Conservation (phyloP, 2,113 vertebrate genomes). For the Sula dactylatra region DNA sequence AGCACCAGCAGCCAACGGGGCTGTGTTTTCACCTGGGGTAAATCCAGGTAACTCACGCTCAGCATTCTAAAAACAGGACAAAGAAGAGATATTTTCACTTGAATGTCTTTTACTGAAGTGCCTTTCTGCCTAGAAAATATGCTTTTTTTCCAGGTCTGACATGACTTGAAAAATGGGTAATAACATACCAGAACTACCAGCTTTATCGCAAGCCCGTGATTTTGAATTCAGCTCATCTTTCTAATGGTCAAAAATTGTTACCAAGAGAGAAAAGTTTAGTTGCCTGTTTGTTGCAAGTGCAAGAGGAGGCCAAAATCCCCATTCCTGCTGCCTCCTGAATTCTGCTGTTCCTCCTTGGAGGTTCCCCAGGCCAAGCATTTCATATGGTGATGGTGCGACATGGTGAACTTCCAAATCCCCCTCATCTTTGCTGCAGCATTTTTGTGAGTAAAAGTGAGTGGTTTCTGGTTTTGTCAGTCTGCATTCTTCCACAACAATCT, state of each 20-base stretch:
- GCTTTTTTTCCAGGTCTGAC: not conserved
- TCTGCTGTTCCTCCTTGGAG: not conserved
- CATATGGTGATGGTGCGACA: not conserved
- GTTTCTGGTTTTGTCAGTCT: not conserved
- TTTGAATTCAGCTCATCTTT: slow-evolving; percentile 38
- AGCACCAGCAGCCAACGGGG: not conserved
- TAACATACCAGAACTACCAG: not conserved
- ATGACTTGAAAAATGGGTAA: slow-evolving; percentile 16
- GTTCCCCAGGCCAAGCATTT: not conserved
- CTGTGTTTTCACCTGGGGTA: not conserved
- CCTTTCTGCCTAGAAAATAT: not conserved
- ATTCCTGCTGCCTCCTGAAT: not conserved
- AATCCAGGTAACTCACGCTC: not conserved
- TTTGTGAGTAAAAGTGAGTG: not conserved
- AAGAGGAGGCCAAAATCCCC: not conserved
- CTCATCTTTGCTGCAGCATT: not conserved
- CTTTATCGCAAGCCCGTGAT: not conserved
- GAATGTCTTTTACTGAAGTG: not conserved
- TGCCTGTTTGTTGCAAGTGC: not conserved
- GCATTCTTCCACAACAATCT: not conserved
- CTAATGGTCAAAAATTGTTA: slow-evolving; percentile 8
- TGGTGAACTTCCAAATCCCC: not conserved
- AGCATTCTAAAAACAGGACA: not conserved
- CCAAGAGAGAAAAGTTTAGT: not conserved
- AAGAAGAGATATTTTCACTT: not conserved